A percentile compares a stretch with the other conserved stretches of the same genome.
Conservation (phyloP, 2,888 invertebrate species). For the Aphidius colemani region DNA sequence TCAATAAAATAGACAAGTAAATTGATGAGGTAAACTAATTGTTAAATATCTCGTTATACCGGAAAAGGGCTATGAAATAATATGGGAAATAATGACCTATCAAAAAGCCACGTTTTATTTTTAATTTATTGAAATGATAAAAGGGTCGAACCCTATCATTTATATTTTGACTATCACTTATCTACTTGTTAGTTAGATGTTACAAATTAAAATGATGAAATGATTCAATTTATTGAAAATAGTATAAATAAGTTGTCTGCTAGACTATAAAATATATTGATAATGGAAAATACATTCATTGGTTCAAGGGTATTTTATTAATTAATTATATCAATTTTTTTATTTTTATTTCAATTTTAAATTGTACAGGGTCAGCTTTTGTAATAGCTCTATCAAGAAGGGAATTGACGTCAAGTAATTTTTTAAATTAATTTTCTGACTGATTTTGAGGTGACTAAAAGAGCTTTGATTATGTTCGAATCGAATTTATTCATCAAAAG, state of each 20-base stretch:
- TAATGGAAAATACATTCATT: conserved; percentile 8
- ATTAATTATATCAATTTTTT: not conserved
- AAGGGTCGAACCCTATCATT: conserved; percentile 24
- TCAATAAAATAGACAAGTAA: too few relatives aligned
- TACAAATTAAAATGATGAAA: conserved; percentile 24
- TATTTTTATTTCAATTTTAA: too few relatives aligned
- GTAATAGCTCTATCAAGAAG: too few relatives aligned
- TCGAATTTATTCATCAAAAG: too few relatives aligned
- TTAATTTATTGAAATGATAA: not conserved
- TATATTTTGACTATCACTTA: conserved; percentile 23
- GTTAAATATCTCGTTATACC: not conserved
- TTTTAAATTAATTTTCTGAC: too few relatives aligned
- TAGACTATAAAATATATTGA: too few relatives aligned
- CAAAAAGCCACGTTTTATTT: conserved; percentile 2
- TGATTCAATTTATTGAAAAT: conserved; percentile 32
- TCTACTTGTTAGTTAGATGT: conserved; percentile 8
- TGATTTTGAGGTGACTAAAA: too few relatives aligned
- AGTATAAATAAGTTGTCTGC: too few relatives aligned
- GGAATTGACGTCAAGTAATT: too few relatives aligned
- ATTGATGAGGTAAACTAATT: too few relatives aligned
- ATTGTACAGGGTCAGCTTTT: too few relatives aligned
- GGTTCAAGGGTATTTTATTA: not conserved
- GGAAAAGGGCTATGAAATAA: conserved; percentile 7
- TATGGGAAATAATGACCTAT: conserved; percentile 5
- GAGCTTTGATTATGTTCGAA: too few relatives aligned